A percentile compares a stretch with the other conserved stretches of the same genome.
phyloP scores from a whole-genome alignment of 2,888 invertebrate species.

The Nephrotoma guestfalica region DNA sequence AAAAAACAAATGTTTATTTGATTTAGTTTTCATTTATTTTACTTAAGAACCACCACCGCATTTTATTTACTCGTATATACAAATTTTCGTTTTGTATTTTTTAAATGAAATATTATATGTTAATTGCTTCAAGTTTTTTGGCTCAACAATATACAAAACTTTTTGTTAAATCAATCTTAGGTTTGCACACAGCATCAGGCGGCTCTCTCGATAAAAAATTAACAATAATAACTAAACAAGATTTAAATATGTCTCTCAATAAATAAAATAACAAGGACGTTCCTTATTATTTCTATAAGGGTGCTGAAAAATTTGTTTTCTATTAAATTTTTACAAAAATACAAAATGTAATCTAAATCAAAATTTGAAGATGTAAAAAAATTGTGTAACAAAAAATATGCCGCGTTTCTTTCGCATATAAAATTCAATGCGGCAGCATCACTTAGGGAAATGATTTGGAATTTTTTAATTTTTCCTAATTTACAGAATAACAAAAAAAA shows the following conservation, averaged over 20 bases:
- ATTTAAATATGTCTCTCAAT: background rate
- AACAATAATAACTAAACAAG: constrained; percentile 9
- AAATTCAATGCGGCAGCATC: background rate
- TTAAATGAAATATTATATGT: background rate
- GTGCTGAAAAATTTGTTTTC: constrained; percentile 10
- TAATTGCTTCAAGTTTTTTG: background rate
- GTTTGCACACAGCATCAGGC: constrained; percentile 16
- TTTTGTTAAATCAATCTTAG: constrained; percentile 12
- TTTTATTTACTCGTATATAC: background rate
- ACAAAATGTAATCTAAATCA: background rate
- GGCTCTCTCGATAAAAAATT: constrained; percentile 11
- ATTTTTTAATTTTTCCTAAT: constrained; percentile 13
- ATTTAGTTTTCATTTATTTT: constrained; percentile 9
- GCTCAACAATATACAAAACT: constrained; percentile 9
- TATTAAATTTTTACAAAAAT: background rate
- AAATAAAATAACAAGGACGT: constrained; percentile 11
- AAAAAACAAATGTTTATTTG: constrained; percentile 9
- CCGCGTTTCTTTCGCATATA: background rate
- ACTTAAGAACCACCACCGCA: constrained; percentile 8
- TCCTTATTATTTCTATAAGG: constrained; percentile 16
- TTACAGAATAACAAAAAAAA: constrained; percentile 13
- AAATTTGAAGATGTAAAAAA: background rate
- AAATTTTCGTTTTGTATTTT: background rate
- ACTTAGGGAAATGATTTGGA: constrained; percentile 10
- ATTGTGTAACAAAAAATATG: constrained; percentile 1